Base-by-base conservation (phyloP, 2,113 vertebrate genomes). In the Dasyurus viverrinus region DNA sequence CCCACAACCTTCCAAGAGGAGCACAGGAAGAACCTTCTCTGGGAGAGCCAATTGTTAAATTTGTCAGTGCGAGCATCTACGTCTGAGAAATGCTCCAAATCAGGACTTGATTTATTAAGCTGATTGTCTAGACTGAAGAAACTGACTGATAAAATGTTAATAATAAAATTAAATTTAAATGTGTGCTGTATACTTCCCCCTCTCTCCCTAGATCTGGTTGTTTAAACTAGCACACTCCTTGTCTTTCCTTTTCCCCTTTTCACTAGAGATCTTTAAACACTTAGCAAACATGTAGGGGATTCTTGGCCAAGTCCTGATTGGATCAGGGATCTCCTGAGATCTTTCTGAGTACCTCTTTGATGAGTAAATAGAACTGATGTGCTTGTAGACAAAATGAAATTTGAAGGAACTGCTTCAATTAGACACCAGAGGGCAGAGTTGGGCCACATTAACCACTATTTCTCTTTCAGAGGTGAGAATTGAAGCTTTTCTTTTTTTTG, bases 341-440 rank as follows among this genome's bases (percentile, higher is more conserved):
- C 14, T n/a, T 68, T 76, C 3, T 36, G 2, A 26, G 8, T 27
- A 57, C 9, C 8, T 57, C 25, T 57, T 30, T 36, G 30, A 14
- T 68, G 60, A 68, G 30, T 30, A 30, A 68, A 36, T n/a, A n/a
- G 4, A 16, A n/a, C 36, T 76, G 36, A n/a, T 22, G 4, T 7
- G 1, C 60, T 76, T 76, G 12, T 16, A 76, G 36, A 76, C 9
- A 27, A 30, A 60, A 27, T 60, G 57, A 60, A 60, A 60, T 30
- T 30, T 60, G 60, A n/a, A 76, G 36, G 57, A 42, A 76, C 23
- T 93, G 68, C 19, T 8, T 5, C 60, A 90, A 53, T 1, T 8
- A 0, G 54, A 94, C 98, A 97, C 97, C 90, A 93, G 98, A 27
- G 92, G 95, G 96, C 96, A 93, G 0, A 2, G 84, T 96, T 54